Evolutionary conservation across 2,888 invertebrate genomes (phyloP), one percentile per base, ranked within the genome.

Genomic region (Toxonevra muliebris): DNA sequence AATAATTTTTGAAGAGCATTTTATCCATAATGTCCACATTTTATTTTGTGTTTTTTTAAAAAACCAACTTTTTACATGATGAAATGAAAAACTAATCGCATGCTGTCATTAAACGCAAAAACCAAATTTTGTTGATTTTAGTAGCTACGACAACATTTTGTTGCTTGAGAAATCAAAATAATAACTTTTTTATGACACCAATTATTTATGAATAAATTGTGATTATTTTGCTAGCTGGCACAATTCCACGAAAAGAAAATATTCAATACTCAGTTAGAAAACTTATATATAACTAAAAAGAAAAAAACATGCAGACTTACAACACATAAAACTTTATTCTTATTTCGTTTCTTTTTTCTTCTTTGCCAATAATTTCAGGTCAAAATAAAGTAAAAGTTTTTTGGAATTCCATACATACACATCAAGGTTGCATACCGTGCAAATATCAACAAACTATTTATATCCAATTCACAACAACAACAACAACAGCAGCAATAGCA

Each of bases 311-410:
- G 30, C 30, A 30, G 7, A 30, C 30, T 30, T 30, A 4, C 30
- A 30, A 30, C 30, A 30, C 7, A 30, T 4, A 30, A 30, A 30
- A 30, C 30, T 30, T 4, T 30, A 30, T 30, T 30, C 7, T 30
- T 30, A 30, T 30, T 30, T 30, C 7, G 30, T 30, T 43, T 43
- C 15, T 15, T 15, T 12, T 8, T 48, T 48, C 8, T 12, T 53
- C 8, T 65, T 53, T 60, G 60, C 30, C 20, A 20, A 52, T 42
- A 30, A 61, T 61, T 69, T 58, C 52, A 68, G 68, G 68, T 61
- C 61, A 53, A n/a, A 40, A 61, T n/a, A 65, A 48, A 61, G 43
- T 41, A 59, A 42, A 42, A 65, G 61, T 68, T 68, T 45, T 53
- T 17, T 12, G 12, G 19, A n/a, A 54, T n/a, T 20, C 12, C 54